Evolutionary conservation across 2,113 vertebrate genomes (phyloP), one percentile per base, ranked within the genome.

Genomic region (Takifugu bimaculatus): DNA sequence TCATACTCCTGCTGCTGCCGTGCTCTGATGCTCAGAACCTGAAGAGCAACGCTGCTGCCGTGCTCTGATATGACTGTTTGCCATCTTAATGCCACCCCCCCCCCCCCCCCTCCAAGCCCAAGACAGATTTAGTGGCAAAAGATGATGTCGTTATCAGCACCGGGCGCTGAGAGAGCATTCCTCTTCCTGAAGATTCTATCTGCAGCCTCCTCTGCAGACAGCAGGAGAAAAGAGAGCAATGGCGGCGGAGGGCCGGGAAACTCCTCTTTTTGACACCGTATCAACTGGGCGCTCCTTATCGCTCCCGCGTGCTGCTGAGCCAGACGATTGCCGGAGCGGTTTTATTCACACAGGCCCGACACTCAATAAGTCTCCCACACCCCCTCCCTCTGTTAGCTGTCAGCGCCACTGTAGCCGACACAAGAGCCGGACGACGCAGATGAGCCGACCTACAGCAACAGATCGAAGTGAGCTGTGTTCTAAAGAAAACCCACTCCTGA

Each of bases 331-430:
- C 87, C 83, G 72, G 85, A 82, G 80, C 87, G 83, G 88, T 86
- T 93, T 92, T 84, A 88, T 90, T 92, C 91, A 84, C 86, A 84
- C 82, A 85, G 82, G 73, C 80, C 76, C 78, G 89, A 90, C 92
- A 93, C 86, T 89, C 89, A 87, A 91, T 94, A 88, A 90, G 77
- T 92, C 89, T 92, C 86, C 20, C 71, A 87, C 84, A 83, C 83
- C 64, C 76, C 85, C 88, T 91, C 89, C 84, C 85, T 90, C 92
- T 88, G 92, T 73, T 63, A 90, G 88, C 78, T 80, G 88, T 85
- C 91, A 81, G 82, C 87, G 88, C 86, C 82, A 88, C 84, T 87
- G 89, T 90, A 5, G 86, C 88, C 64, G 62, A 54, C 86, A 90
- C 87, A 87, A 88, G 55, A 51, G 89, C 88, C 2, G 14, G 48